Evolutionary conservation across 2,113 vertebrate genomes (phyloP).

Genomic region (Hiodon tergisus): DNA sequence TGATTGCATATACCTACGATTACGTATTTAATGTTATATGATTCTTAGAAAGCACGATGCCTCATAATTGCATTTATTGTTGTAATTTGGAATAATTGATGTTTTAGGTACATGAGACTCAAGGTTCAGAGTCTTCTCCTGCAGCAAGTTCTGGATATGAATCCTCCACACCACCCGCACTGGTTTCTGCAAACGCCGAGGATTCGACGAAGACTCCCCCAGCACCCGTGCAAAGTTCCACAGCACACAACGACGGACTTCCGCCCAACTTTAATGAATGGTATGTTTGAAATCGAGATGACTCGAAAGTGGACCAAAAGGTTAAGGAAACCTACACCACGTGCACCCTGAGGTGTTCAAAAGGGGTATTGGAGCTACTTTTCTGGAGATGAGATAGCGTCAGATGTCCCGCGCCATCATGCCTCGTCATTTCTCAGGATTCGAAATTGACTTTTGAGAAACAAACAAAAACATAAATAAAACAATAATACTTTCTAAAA

Average conservation of each 20-base stretch:
- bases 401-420: constrained; percentile 61
- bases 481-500: constrained; percentile 60
- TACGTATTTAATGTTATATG: too few relatives aligned
- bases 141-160: constrained; percentile 97
- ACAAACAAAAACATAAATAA: constrained; percentile 48
- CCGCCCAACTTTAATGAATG: constrained; percentile 99
- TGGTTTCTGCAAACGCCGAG: constrained; percentile 80
- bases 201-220: constrained; percentile 87
- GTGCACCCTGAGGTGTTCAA: constrained; percentile 46
- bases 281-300: constrained; percentile 80
- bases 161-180: constrained; percentile 91
- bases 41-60: background rate
- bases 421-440: constrained; percentile 94
- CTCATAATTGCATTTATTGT: background rate
- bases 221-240: constrained; percentile 78
- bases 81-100: constrained; percentile 3
- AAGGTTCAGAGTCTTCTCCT: constrained; percentile 95
- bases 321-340: constrained; percentile 61
- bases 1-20: too few relatives aligned
- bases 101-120: constrained; percentile 91
- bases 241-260: constrained; percentile 86
- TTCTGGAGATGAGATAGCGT: constrained; percentile 58
- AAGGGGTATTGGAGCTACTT: constrained; percentile 61
- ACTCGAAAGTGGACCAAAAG: constrained; percentile 56
- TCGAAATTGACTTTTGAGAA: constrained; percentile 72